Evolutionary conservation across 2,888 invertebrate genomes (phyloP).

Genomic region (Cerceris ruficornis): DNA sequence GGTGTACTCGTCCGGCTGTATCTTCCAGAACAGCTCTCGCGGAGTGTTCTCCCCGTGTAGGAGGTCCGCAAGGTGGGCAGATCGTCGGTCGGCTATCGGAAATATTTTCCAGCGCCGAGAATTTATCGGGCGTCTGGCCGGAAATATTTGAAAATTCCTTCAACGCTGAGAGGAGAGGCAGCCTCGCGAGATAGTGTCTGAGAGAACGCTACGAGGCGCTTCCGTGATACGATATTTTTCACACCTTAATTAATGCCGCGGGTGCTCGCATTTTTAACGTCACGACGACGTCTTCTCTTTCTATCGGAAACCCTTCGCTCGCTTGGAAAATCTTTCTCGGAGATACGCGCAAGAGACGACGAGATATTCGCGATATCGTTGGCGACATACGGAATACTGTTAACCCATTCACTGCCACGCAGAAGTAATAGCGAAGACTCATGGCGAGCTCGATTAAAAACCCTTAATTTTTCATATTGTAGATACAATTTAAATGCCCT

Average conservation of each 20-base stretch:
- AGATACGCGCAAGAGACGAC: not conserved
- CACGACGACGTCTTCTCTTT: conserved; percentile 17
- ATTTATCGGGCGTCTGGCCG: conserved; percentile 76
- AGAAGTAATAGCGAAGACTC: too few species aligned
- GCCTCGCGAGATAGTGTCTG: conserved; percentile 17
- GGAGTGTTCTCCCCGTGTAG: conserved; percentile 53
- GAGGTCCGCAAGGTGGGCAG: conserved; percentile 66
- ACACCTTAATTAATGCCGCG: conserved; percentile 66
- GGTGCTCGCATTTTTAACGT: conserved; percentile 46
- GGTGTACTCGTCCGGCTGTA: conserved; percentile 9
- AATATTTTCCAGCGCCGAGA: conserved; percentile 77
- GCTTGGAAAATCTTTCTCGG: not conserved
- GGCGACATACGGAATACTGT: too few species aligned
- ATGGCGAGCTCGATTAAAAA: too few species aligned
- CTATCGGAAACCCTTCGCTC: not conserved
- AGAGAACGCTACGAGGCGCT: conserved; percentile 27
- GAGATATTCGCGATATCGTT: too few species aligned
- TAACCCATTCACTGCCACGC: too few species aligned
- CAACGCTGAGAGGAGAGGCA: conserved; percentile 58
- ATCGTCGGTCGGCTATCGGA: conserved; percentile 73
- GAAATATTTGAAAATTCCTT: conserved; percentile 78
- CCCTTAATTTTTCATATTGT: too few species aligned
- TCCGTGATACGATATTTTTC: conserved; percentile 63
- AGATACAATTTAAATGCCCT: too few species aligned
- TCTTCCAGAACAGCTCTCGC: conserved; percentile 27